A percentile compares a stretch with the other conserved stretches of the same genome.
phyloP scores from a whole-genome alignment of 2,113 vertebrate species.

The Thomomys bottae region DNA sequence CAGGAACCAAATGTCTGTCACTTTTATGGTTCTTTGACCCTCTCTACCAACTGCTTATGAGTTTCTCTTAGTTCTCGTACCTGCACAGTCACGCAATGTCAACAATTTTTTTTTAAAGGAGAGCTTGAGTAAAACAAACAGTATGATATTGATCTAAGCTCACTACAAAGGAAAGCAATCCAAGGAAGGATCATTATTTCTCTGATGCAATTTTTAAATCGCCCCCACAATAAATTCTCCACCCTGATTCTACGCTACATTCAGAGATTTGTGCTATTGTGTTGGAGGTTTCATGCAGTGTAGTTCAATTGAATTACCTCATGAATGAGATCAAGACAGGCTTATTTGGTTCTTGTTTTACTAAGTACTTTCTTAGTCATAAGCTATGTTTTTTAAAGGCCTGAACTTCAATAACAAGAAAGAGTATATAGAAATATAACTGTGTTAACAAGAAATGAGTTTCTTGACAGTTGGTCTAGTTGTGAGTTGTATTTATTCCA shows the following conservation, averaged over 20 bases:
- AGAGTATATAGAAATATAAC: constrained; percentile 58
- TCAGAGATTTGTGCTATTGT: constrained; percentile 77
- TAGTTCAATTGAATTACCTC: constrained; percentile 59
- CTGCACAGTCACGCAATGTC: constrained; percentile 74
- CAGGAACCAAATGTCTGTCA: constrained; percentile 48
- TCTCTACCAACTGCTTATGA: constrained; percentile 69
- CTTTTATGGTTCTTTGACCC: constrained; percentile 45
- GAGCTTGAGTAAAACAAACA: constrained; percentile 70
- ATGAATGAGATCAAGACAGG: constrained; percentile 30
- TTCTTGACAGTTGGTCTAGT: constrained; percentile 40
- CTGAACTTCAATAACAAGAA: constrained; percentile 52
- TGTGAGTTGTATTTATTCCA: constrained; percentile 26
- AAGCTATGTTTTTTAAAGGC: constrained; percentile 35
- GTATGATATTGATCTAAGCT: constrained; percentile 78
- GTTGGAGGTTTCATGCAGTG: constrained; percentile 48
- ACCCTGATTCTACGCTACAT: constrained; percentile 65
- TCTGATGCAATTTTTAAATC: constrained; percentile 80
- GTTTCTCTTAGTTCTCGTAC: constrained; percentile 61
- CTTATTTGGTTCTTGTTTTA: constrained; percentile 68
- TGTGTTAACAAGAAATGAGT: constrained; percentile 65
- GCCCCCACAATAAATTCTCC: constrained; percentile 70
- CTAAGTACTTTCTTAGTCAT: constrained; percentile 59
- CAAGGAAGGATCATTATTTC: constrained; percentile 78
- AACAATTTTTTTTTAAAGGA: constrained; percentile 37
- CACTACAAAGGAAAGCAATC: constrained; percentile 79